phyloP scores from a whole-genome alignment of 2,888 invertebrate species.

The Agapostemon virescens region DNA sequence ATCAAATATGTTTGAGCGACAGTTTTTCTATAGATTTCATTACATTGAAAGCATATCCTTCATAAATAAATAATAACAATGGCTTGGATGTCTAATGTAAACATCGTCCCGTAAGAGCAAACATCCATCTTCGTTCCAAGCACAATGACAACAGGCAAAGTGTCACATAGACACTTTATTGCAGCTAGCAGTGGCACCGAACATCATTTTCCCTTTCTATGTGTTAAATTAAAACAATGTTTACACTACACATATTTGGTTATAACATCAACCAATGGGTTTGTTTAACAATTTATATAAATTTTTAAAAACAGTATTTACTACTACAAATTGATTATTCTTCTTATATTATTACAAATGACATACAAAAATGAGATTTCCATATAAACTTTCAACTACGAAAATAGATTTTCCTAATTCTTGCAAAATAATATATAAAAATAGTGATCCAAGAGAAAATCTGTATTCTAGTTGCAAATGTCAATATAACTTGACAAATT shows the following conservation, averaged over 20 bases:
- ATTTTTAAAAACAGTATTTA: no score
- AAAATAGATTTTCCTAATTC: background rate
- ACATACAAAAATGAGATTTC: background rate
- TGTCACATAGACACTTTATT: slow-evolving; percentile 5
- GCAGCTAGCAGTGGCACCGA: background rate
- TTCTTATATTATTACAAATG: no score
- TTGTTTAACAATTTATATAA: background rate
- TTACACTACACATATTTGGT: no score
- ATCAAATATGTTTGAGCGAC: background rate
- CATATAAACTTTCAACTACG: background rate
- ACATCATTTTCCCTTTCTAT: background rate
- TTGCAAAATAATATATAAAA: background rate
- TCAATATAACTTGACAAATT: background rate
- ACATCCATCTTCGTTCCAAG: background rate
- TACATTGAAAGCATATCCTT: background rate
- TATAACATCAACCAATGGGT: background rate
- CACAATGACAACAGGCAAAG: background rate
- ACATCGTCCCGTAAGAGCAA: slow-evolving; percentile 3
- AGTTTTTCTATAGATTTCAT: background rate
- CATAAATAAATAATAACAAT: background rate
- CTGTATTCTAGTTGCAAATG: background rate
- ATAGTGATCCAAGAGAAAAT: no score
- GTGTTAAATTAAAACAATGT: no score
- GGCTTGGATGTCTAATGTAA: background rate
- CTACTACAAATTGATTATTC: no score